Percentiles rank a stretch among this genome's conserved stretches.
phyloP scores from a whole-genome alignment of 2,888 invertebrate species.

The Cyaniris semiargus region DNA sequence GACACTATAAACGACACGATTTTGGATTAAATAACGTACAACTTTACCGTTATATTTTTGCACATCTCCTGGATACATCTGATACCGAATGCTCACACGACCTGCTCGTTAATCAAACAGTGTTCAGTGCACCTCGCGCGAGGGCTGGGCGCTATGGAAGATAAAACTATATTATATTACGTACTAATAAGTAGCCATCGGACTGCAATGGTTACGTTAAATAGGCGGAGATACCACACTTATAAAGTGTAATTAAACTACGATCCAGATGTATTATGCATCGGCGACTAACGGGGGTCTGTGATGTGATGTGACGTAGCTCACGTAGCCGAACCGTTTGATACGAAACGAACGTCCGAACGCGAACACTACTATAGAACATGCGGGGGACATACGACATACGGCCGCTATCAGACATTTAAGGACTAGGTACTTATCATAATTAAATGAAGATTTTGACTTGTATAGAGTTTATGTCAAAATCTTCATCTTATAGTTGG shows the following conservation, averaged over 20 bases:
- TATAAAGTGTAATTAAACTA: conserved; percentile 79
- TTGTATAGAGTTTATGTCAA: neutral
- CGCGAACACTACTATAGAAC: conserved; percentile 36
- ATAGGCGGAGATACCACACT: conserved; percentile 78
- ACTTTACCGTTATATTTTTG: neutral
- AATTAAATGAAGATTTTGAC: no score
- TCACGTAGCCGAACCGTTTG: conserved; percentile 50
- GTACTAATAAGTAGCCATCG: conserved; percentile 76
- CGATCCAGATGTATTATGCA: conserved; percentile 78
- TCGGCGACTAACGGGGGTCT: conserved; percentile 54
- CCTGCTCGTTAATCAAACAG: conserved; percentile 33
- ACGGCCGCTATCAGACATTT: neutral
- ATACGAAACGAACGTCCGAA: conserved; percentile 20
- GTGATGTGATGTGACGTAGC: no score
- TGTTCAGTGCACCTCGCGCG: conserved; percentile 50
- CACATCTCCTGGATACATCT: neutral
- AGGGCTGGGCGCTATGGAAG: conserved; percentile 60
- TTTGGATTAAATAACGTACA: neutral
- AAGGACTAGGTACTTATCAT: no score
- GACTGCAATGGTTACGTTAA: conserved; percentile 76
- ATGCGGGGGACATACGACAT: conserved; percentile 51
- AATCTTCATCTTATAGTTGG: neutral
- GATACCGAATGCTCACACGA: neutral
- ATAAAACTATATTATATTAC: conserved; percentile 69
- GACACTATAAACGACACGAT: neutral